Percentiles rank a stretch among this genome's conserved stretches.
Evolutionary conservation across 1,140 invertebrate genomes (phyloP).

Genomic region (Tribolium madens): DNA sequence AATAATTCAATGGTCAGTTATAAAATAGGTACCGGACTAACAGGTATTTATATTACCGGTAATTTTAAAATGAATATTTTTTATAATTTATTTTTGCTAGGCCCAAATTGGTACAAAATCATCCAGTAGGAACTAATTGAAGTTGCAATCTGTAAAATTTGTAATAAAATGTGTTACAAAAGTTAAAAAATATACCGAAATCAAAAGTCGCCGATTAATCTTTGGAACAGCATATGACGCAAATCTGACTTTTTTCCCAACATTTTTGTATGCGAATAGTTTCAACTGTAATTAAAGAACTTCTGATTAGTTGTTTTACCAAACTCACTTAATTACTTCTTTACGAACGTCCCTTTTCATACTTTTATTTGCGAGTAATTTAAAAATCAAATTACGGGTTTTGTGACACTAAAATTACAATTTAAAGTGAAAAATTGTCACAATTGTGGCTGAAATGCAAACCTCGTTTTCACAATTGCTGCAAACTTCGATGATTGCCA

Average conservation of each 20-base stretch:
- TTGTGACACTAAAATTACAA: neutral
- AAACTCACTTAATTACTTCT: neutral
- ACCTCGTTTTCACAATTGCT: too few relatives aligned
- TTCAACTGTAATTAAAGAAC: neutral
- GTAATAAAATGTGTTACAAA: neutral
- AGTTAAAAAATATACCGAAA: neutral
- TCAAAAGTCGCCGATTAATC: neutral
- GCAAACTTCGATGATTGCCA: conserved; percentile 4
- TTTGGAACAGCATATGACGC: neutral
- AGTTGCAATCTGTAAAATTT: neutral
- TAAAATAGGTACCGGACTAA: too few relatives aligned
- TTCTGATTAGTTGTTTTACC: neutral
- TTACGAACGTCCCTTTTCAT: neutral
- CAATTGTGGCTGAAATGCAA: too few relatives aligned
- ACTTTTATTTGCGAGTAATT: neutral
- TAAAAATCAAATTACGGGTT: neutral
- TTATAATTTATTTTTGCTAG: neutral
- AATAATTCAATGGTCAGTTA: too few relatives aligned
- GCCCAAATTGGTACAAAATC: neutral
- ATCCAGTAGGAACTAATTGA: conserved; percentile 9
- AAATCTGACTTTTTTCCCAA: neutral
- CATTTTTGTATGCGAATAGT: neutral
- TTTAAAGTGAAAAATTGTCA: too few relatives aligned
- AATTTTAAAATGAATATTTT: too few relatives aligned
- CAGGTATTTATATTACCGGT: too few relatives aligned